Base-by-base conservation (phyloP, 2,888 invertebrate genomes). In the Sarcophaga carnaria region DNA sequence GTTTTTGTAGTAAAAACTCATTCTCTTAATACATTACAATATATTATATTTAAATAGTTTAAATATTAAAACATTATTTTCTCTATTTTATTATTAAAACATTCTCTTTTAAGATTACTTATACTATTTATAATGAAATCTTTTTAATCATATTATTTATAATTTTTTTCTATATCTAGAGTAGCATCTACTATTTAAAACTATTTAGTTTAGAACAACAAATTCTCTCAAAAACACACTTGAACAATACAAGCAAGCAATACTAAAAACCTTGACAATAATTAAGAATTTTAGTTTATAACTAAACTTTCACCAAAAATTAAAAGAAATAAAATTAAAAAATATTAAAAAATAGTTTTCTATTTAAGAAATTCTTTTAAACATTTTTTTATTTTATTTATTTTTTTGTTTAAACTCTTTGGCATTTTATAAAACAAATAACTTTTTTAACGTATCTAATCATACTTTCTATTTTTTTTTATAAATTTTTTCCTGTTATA, bases 401-500 rank as follows among this genome's bases (percentile, higher is more conserved):
- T 49, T 84, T 79, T 79, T 78, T 45, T 25, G 3, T 80, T 69
- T 69, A 69, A 25, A 82, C 37, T 63, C 60, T 76, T 84, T 79
- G 84, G 83, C 86, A 83, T 80, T 86, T 83, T 80, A 37, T 77
- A 49, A 62, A 83, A 59, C 14, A 54, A 27, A 63, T 25, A 77
- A 59, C 27, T 64, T 64, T 84, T 37, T 79, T 59, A 81, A 81
- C 70, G 63, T 76, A 66, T 84, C 79, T 84, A 82, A 84, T 76
- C 71, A 67, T 60, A 62, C 59, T 87, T 71, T 85, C 78, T 80
- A 78, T 81, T 80, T 78, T 83, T 78, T 84, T 84, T 83, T 62
- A 75, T 63, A 76, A 81, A 76, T 80, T 84, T 87, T 86, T 87
- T 81, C 83, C 80, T 79, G 67, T 83, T 75, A 71, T 75, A 72